Evolutionary conservation across 2,797 vertebrate genomes (phyloP).

Genomic region (Lagorchestes hirsutus): DNA sequence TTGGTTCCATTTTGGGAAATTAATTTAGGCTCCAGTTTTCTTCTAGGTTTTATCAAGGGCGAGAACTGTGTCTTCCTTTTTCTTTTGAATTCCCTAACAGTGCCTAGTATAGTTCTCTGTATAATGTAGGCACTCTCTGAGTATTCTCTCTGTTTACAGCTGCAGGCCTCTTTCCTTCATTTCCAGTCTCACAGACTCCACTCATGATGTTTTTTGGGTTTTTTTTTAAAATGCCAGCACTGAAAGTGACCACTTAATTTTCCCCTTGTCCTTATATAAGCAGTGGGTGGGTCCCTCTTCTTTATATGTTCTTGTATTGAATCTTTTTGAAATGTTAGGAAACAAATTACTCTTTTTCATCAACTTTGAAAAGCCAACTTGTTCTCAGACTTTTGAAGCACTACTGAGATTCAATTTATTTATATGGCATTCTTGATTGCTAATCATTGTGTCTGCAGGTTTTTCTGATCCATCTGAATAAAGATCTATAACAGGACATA

Average conservation of each 20-base stretch:
- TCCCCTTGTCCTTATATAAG: constrained; percentile 32
- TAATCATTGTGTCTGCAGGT: constrained; percentile 36
- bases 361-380: constrained; percentile 39
- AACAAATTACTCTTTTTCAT: constrained; percentile 33
- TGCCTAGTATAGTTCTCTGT: neutral
- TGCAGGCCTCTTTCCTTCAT: neutral
- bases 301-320: constrained; percentile 28
- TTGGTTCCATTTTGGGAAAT: constrained; percentile 13
- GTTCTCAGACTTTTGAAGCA: constrained; percentile 25
- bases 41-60: constrained; percentile 28
- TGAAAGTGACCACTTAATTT: neutral
- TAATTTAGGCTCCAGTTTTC: neutral
- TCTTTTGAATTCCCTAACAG: constrained; percentile 6
- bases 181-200: constrained; percentile 5
- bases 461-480: constrained; percentile 5
- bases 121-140: neutral
- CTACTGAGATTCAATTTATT: constrained; percentile 38
- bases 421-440: constrained; percentile 15
- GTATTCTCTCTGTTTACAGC: neutral
- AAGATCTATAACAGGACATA: constrained; percentile 48
- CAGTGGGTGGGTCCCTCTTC: neutral
- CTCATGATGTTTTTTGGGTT: neutral
- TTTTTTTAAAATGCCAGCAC: no score
- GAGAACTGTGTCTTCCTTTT: constrained; percentile 13
- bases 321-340: constrained; percentile 46